Conservation (phyloP, 2,797 vertebrate species). For the Alcedo quadribrachys region DNA sequence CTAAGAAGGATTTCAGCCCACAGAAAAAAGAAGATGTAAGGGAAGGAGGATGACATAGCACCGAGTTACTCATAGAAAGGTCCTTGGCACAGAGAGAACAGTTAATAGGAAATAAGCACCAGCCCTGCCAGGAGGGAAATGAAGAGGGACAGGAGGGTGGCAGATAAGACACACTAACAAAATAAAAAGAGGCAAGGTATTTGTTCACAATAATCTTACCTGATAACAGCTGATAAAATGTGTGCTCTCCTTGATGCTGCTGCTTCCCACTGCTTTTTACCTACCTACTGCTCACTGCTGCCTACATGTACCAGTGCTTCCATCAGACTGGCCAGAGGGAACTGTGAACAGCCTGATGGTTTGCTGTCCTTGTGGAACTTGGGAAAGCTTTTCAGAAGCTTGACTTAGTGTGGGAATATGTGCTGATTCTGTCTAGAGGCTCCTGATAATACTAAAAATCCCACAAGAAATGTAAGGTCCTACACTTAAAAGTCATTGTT, state of each 20-base stretch:
- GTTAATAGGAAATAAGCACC: not conserved
- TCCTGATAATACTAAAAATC: not conserved
- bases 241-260: not conserved
- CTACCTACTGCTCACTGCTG: not conserved
- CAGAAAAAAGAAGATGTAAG: not conserved
- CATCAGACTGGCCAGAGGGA: not conserved
- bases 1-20: not conserved
- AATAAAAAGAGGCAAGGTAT: not conserved
- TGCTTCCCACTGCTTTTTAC: not conserved
- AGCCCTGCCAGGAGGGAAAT: not conserved
- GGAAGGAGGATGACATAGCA: not conserved
- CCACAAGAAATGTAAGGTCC: not conserved
- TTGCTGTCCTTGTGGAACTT: not conserved
- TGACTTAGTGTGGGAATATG: not conserved
- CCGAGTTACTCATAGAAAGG: not conserved
- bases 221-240: not conserved
- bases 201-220: not conserved
- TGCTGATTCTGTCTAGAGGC: not conserved
- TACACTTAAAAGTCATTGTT: not conserved
- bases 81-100: not conserved
- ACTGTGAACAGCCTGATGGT: not conserved
- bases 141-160: not conserved
- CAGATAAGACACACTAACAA: not conserved
- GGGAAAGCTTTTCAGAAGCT: not conserved
- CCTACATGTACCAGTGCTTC: not conserved